Evolutionary conservation across 2,797 vertebrate genomes (phyloP), one percentile per base, ranked within the genome.

Genomic region (Acrossocheilus wenchowensis): DNA sequence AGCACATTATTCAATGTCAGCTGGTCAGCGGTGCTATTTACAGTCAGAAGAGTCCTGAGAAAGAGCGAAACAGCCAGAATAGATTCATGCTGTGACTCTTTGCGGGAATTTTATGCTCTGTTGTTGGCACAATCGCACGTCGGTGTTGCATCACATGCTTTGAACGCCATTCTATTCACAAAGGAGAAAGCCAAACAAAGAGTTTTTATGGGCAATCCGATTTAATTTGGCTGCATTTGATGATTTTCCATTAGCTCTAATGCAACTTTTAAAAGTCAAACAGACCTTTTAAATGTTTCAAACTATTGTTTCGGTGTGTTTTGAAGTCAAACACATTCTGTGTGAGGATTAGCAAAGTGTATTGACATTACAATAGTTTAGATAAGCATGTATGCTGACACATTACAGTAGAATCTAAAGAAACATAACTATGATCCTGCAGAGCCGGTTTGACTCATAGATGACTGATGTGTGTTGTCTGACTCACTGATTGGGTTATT

Each of bases 121-220:
- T 81, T 83, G 60, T 75, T 87, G 6, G 15, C 52, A 21, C 7
- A 81, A 81, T 74, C 4, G 45, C 84, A 81, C 87, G 79, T 52
- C 19, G 81, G 81, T 72, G 62, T 82, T 84, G 23, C 75, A 79
- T 87, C 84, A 83, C 78, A 88, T 82, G 71, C 81, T 78, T 84
- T 82, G 17, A 39, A 68, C 19, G 45, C 77, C 60, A 62, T 45
- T 45, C 39, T 62, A 36, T 39, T 57, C 39, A 74, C 57, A 50
- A 80, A 84, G 66, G 15, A 81, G 50, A 69, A 80, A 48, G 45
- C 68, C 62, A 34, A 84, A 83, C 23, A 26, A 60, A 14, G 0
- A n/a, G 6, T 17, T 39, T 30, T 34, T n/a, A 52, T 72, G 15
- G 15, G 10, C 26, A 75, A 36, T 83, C 41, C n/a, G 26, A 83